A percentile compares a stretch with the other conserved stretches of the same genome.
Evolutionary conservation across 2,888 invertebrate species (phyloP).

Genomic region (Schrankia costaestrigalis): DNA sequence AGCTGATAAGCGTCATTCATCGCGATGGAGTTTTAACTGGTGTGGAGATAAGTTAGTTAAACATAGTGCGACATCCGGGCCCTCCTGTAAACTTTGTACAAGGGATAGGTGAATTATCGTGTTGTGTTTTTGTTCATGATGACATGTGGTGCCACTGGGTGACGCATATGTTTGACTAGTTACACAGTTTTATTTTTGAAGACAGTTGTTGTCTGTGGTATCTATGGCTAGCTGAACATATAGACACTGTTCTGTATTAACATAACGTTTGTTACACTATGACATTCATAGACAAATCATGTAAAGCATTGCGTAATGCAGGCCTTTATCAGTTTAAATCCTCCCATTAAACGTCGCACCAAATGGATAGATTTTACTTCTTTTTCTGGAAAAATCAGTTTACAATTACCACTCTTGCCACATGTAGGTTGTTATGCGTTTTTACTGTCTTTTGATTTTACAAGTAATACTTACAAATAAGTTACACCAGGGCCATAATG

Average conservation of each 20-base stretch:
- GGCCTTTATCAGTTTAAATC: too few species aligned
- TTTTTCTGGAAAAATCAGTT: too few species aligned
- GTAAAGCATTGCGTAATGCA: too few species aligned
- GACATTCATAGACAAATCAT: too few species aligned
- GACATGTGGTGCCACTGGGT: slow-evolving; percentile 45
- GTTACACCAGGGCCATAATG: too few species aligned
- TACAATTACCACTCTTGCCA: too few species aligned
- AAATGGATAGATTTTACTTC: too few species aligned
- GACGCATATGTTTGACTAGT: slow-evolving; percentile 36
- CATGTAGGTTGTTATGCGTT: too few species aligned
- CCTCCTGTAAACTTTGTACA: slow-evolving; percentile 47
- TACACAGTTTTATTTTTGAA: slow-evolving; percentile 16
- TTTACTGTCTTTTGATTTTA: too few species aligned
- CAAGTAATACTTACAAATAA: too few species aligned
- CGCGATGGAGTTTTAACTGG: slow-evolving; percentile 37
- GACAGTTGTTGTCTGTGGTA: slow-evolving; percentile 6
- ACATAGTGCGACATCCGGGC: slow-evolving; percentile 67
- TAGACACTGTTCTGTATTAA: not conserved
- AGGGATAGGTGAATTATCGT: slow-evolving; percentile 32
- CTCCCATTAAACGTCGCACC: too few species aligned
- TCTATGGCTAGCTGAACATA: not conserved
- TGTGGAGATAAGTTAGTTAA: slow-evolving; percentile 57
- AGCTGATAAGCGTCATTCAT: slow-evolving; percentile 66
- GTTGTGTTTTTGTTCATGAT: slow-evolving; percentile 34
- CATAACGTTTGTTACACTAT: too few species aligned